Base-by-base conservation (phyloP, 1,140 invertebrate genomes). In the Aphidius ervi region DNA sequence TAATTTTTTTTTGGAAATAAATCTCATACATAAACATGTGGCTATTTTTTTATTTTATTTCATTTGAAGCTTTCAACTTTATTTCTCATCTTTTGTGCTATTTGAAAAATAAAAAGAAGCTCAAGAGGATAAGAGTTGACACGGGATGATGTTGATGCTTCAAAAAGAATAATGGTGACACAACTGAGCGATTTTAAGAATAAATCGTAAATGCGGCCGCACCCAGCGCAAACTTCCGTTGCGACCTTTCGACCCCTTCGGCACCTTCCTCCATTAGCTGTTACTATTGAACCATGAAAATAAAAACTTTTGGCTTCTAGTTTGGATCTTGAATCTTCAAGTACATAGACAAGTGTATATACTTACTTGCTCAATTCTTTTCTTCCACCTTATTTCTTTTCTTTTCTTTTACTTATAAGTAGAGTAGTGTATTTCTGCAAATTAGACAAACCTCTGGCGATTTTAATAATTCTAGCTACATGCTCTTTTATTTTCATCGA, bases 231-330 rank as follows among this genome's bases (percentile, higher is more conserved):
- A 63, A 63, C 62, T 63, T 63, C 59, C 58, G 58, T 54, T 48
- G 47, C 43, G 55, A 59, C 62, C 62, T 59, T 59, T 56, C 58
- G 58, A 63, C 63, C 66, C 66, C 66, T 65, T 69, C 65, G 68
- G 67, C 69, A 70, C 69, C 69, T 69, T 71, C 16, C 16, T 16
- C 69, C 70, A 71, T 71, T 71, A 71, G 65, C 62, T 59, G 64
- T 65, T 54, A 63, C 61, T 61, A 62, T 56, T 63, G 61, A 63
- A 61, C 62, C 64, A 56, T 62, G 64, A 61, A 40, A 53, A 49
- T 39, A 40, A 59, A 49, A 59, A 59, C 43, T 61, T 61, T 47
- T 23, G n/a, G 10, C 45, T n/a, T 40, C 47, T 48, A 23, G 31
- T 48, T 48, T 23, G 47, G 16, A 6, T 42, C 6, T 9, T 40